These are phyloP conservation scores for Leptodactylus fuscus DNA, from an alignment of 2,113 vertebrate genomes.

Conservation along the genomic window DNA sequence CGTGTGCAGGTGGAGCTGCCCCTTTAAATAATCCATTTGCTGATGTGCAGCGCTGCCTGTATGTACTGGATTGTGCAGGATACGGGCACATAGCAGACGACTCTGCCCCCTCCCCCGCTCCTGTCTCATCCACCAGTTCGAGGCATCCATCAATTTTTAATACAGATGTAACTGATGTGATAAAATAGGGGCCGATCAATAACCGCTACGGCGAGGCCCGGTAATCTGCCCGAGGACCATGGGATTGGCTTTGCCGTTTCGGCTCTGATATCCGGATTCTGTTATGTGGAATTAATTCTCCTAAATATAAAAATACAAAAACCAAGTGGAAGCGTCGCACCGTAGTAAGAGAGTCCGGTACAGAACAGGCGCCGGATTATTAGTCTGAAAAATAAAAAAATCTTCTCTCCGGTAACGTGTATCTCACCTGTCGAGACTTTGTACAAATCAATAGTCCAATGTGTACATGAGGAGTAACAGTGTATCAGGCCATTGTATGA, in stretches of 20 bases:
- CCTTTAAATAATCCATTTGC: neutral
- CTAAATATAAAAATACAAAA: neutral
- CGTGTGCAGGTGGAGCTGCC: neutral
- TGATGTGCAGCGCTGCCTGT: too few relatives aligned
- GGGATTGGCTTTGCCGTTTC: too few relatives aligned
- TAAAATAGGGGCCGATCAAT: neutral
- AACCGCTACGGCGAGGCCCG: neutral
- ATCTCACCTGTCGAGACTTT: too few relatives aligned
- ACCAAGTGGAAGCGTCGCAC: neutral
- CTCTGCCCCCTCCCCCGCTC: neutral
- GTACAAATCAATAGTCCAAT: too few relatives aligned
- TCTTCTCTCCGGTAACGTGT: too few relatives aligned
- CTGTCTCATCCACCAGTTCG: neutral
- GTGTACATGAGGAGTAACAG: too few relatives aligned
- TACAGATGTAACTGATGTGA: conserved; percentile 36
- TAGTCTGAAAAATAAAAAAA: too few relatives aligned
- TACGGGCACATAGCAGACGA: neutral
- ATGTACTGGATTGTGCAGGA: neutral
- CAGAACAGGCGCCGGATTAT: too few relatives aligned
- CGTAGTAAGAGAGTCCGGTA: too few relatives aligned
- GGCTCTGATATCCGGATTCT: too few relatives aligned
- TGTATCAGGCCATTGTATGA: too few relatives aligned
- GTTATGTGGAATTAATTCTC: neutral
- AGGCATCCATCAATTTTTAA: conserved; percentile 37
- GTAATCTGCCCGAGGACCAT: too few relatives aligned